phyloP scores from a whole-genome alignment of 2,888 invertebrate species.

The Creontiades dilutus region DNA sequence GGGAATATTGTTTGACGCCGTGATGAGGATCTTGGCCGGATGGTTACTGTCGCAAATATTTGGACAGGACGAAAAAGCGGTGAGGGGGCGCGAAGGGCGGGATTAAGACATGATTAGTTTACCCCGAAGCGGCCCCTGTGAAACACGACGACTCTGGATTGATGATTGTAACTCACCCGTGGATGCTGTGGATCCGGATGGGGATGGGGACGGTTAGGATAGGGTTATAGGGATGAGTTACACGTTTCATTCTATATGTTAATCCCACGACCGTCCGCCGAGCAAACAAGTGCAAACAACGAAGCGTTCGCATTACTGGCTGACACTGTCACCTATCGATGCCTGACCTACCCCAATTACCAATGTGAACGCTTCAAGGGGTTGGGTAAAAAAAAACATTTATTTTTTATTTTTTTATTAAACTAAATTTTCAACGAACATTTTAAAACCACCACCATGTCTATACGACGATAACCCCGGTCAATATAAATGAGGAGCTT shows the following conservation, averaged over 20 bases:
- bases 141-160: neutral
- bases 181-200: too few species aligned
- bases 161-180: conserved; percentile 11
- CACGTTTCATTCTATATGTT: conserved; percentile 20
- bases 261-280: neutral
- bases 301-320: neutral
- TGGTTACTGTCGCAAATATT: conserved; percentile 12
- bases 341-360: neutral
- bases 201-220: too few species aligned
- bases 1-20: conserved; percentile 10
- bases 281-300: too few species aligned
- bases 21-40: conserved; percentile 10
- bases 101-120: conserved; percentile 25
- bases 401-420: too few species aligned
- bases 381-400: too few species aligned
- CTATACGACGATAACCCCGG: too few species aligned
- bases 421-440: too few species aligned
- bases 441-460: too few species aligned
- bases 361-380: too few species aligned
- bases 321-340: neutral
- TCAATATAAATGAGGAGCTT: too few species aligned
- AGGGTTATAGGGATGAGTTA: too few species aligned
- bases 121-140: neutral
- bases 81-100: neutral
- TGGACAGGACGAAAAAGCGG: neutral